A percentile compares a stretch with the other conserved stretches of the same genome.
phyloP scores from a whole-genome alignment of 2,113 vertebrate genomes.

The Collichthys lucidus region DNA sequence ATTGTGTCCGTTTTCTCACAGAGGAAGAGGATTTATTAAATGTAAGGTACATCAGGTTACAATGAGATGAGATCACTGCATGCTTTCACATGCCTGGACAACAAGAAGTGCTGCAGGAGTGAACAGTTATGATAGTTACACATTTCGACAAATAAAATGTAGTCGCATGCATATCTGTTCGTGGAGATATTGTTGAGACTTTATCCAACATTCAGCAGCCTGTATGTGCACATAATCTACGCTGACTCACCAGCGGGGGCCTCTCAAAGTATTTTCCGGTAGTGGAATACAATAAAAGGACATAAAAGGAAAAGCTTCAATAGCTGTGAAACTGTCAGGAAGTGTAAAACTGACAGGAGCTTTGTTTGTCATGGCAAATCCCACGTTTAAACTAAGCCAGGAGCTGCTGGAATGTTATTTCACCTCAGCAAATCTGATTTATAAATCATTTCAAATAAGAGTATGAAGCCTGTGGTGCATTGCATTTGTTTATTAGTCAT shows the following conservation, averaged over 20 bases:
- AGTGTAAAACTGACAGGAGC: slow-evolving; percentile 37
- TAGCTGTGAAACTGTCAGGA: slow-evolving; percentile 54
- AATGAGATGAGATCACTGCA: background rate
- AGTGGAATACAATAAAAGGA: slow-evolving; percentile 43
- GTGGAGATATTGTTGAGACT: background rate
- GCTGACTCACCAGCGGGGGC: slow-evolving; percentile 40
- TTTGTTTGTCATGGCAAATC: slow-evolving; percentile 29
- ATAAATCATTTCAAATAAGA: background rate
- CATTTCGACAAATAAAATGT: background rate
- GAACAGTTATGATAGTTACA: background rate
- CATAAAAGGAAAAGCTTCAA: slow-evolving; percentile 35
- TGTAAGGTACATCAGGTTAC: background rate
- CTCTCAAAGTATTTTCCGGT: slow-evolving; percentile 49
- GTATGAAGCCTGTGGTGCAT: background rate
- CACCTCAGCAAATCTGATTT: too few species aligned
- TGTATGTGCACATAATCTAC: slow-evolving; percentile 12
- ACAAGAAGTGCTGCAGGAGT: background rate
- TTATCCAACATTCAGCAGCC: slow-evolving; percentile 22
- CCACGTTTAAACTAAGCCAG: slow-evolving; percentile 1
- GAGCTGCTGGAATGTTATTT: slow-evolving; percentile 4
- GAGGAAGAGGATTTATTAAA: background rate
- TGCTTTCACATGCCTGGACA: background rate
- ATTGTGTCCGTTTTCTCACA: background rate
- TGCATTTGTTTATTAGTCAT: background rate
- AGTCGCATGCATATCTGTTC: background rate